Conservation (phyloP, 2,888 invertebrate genomes). For the Lycophotia porphyrea region DNA sequence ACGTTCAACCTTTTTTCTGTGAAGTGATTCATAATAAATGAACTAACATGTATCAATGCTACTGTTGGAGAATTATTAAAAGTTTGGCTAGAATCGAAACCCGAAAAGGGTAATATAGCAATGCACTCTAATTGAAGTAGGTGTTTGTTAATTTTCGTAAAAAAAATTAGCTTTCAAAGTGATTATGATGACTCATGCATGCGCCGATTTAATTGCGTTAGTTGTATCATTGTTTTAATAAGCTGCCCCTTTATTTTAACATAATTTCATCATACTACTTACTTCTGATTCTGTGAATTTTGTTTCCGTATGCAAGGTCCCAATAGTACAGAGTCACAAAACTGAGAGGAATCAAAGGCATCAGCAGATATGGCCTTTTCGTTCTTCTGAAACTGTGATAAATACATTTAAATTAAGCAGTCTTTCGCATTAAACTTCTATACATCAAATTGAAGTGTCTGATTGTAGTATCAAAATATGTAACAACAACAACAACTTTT, state of each 20-base stretch:
- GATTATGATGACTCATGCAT: not conserved
- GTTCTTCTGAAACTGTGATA: slow-evolving; percentile 90
- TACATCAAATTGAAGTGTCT: too few relatives aligned
- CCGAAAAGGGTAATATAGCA: not conserved
- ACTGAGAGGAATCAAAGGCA: slow-evolving; percentile 93
- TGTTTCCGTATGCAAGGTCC: slow-evolving; percentile 94
- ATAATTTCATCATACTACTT: slow-evolving; percentile 68
- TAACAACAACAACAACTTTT: too few relatives aligned
- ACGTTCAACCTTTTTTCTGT: not conserved
- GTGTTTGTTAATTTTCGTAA: not conserved
- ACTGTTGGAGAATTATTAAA: not conserved
- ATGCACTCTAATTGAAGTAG: not conserved
- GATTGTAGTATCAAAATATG: too few relatives aligned
- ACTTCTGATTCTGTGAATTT: slow-evolving; percentile 94
- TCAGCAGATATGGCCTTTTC: slow-evolving; percentile 90
- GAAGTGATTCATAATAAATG: not conserved
- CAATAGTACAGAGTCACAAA: slow-evolving; percentile 93
- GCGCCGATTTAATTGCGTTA: not conserved
- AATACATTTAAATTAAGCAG: slow-evolving; percentile 12
- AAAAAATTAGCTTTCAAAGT: not conserved
- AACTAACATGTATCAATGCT: not conserved
- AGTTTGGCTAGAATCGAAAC: not conserved
- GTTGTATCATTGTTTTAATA: not conserved
- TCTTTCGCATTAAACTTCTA: too few relatives aligned
- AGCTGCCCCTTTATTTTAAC: not conserved